phyloP scores from a whole-genome alignment of 2,797 vertebrate species.

The Naso thynnoides region DNA sequence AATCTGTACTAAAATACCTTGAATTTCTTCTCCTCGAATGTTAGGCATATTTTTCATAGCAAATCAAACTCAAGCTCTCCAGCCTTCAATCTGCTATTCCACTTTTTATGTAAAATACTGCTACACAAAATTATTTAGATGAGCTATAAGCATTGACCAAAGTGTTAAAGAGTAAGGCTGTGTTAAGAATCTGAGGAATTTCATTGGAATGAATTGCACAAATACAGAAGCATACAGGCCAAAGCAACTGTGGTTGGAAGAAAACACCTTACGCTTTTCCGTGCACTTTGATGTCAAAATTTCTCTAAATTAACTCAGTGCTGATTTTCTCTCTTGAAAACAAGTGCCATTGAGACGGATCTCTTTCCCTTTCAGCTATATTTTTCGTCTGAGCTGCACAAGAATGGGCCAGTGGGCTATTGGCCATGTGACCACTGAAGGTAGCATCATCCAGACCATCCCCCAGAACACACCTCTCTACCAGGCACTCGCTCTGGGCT shows the following conservation, averaged over 20 bases:
- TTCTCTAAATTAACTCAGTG: neutral
- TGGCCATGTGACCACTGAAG: slow-evolving; percentile 86
- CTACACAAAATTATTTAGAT: neutral
- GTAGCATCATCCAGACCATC: slow-evolving; percentile 89
- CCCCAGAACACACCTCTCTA: slow-evolving; percentile 86
- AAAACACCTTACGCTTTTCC: neutral
- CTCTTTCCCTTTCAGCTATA: slow-evolving; percentile 81
- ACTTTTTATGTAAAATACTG: neutral
- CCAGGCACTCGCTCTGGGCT: slow-evolving; percentile 87
- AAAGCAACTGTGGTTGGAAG: neutral
- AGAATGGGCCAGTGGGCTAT: slow-evolving; percentile 92
- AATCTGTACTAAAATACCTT: neutral
- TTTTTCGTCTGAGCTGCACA: slow-evolving; percentile 92
- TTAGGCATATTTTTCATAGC: neutral
- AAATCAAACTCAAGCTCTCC: neutral
- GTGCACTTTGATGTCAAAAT: neutral
- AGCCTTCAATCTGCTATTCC: neutral
- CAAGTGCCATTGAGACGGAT: neutral
- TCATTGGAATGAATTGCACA: neutral
- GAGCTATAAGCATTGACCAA: neutral
- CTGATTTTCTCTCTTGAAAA: neutral
- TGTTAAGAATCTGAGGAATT: neutral
- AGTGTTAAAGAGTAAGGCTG: neutral
- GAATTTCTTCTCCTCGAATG: neutral
- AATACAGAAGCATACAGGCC: neutral